Conservation (phyloP, 2,888 invertebrate species). For the Pseudococcus jackbeardsleyi region DNA sequence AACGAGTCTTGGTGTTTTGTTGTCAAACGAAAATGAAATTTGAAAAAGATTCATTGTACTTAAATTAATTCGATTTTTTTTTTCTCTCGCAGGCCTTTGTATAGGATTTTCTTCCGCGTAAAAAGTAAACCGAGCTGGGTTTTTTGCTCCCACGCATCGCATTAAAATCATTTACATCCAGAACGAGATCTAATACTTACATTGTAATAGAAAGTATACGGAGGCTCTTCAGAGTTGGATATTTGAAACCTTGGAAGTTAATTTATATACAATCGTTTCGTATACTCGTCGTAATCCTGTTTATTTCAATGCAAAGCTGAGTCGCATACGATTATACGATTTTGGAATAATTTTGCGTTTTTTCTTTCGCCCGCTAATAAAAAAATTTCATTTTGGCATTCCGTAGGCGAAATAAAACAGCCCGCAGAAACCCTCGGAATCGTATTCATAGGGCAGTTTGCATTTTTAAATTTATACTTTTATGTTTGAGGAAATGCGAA, state of each 20-base stretch:
- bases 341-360: neutral
- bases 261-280: neutral
- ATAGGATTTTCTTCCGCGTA: conserved; percentile 53
- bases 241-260: conserved; percentile 1
- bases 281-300: neutral
- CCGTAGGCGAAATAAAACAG: conserved; percentile 15
- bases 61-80: conserved; percentile 52
- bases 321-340: neutral
- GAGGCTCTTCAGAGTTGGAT: neutral
- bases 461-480: conserved; percentile 39
- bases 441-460: conserved; percentile 35
- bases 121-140: conserved; percentile 31
- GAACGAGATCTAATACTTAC: neutral
- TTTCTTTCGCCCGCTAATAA: neutral
- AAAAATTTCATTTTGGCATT: conserved; percentile 31
- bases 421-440: neutral
- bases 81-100: neutral
- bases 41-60: conserved; percentile 48
- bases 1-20: conserved; percentile 40
- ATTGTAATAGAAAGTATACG: conserved; percentile 19
- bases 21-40: neutral
- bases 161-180: conserved; percentile 52
- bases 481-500: conserved; percentile 46
- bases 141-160: conserved; percentile 57
- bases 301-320: neutral